phyloP scores from a whole-genome alignment of 2,888 invertebrate species.

The Dermolepida albohirtum region DNA sequence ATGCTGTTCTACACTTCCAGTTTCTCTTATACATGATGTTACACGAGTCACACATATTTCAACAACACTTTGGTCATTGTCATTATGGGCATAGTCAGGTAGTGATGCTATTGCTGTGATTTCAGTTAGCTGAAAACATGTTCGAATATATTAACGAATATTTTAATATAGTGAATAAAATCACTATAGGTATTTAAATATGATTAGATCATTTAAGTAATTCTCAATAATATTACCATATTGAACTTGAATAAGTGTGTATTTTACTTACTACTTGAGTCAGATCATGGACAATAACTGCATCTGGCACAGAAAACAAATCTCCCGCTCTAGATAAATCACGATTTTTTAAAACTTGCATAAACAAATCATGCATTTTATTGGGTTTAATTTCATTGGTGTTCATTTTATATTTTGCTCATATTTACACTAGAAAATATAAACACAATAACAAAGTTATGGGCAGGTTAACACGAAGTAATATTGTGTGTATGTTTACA shows the following conservation, averaged over 20 bases:
- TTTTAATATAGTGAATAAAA: background rate
- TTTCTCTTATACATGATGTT: constrained; percentile 91
- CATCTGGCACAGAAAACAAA: constrained; percentile 88
- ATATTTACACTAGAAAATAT: constrained; percentile 31
- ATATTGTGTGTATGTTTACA: constrained; percentile 33
- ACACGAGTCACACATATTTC: constrained; percentile 94
- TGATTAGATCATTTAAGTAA: background rate
- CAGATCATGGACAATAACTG: constrained; percentile 85
- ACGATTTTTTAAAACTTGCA: constrained; percentile 88
- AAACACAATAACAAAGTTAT: constrained; percentile 33
- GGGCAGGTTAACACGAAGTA: constrained; percentile 36
- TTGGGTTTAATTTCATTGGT: constrained; percentile 46
- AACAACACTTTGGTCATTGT: constrained; percentile 93
- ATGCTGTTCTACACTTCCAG: constrained; percentile 87
- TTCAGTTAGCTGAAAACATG: constrained; percentile 72
- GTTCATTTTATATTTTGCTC: constrained; percentile 43
- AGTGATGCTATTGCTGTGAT: constrained; percentile 86
- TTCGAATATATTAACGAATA: constrained; percentile 8
- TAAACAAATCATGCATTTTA: constrained; percentile 91
- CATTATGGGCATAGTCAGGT: constrained; percentile 85
- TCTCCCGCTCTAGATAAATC: constrained; percentile 93
- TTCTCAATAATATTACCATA: background rate
- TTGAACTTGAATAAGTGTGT: background rate
- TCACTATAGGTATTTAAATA: background rate
- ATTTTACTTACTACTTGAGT: constrained; percentile 80